Evolutionary conservation across 2,888 invertebrate genomes (phyloP).

Genomic region (Cerastoderma edule): DNA sequence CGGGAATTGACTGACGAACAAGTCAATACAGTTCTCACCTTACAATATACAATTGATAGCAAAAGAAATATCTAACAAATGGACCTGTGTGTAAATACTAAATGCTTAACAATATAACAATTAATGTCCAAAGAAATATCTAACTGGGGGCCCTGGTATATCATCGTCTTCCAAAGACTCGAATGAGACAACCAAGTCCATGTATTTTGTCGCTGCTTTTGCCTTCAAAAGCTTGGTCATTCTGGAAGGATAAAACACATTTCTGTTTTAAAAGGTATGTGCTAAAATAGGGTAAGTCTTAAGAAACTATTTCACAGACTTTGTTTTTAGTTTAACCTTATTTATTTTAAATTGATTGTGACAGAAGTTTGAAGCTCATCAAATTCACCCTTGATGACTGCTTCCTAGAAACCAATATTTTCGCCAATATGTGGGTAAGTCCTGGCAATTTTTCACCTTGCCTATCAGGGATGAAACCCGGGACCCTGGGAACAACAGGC

Average conservation of each 20-base stretch:
- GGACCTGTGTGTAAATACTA: background rate
- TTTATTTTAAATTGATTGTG: too few species aligned
- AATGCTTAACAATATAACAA: too few species aligned
- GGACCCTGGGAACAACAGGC: too few species aligned
- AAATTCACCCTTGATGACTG: too few species aligned
- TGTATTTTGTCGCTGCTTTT: slow-evolving; percentile 69
- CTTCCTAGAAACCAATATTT: too few species aligned
- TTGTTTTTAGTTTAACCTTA: too few species aligned
- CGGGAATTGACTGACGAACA: background rate
- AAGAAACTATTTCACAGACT: too few species aligned
- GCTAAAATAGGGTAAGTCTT: background rate
- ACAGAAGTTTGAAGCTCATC: too few species aligned
- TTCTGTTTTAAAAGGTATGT: background rate
- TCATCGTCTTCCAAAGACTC: slow-evolving; percentile 74
- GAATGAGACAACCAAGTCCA: slow-evolving; percentile 81
- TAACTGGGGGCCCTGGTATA: slow-evolving; percentile 74
- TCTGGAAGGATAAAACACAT: slow-evolving; percentile 62
- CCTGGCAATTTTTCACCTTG: too few species aligned
- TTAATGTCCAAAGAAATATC: slow-evolving; percentile 66
- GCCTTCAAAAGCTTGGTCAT: slow-evolving; percentile 80
- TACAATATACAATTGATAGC: too few species aligned
- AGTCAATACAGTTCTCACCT: background rate
- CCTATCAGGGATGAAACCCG: too few species aligned
- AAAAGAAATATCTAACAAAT: background rate
- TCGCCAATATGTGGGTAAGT: too few species aligned